Conservation (phyloP, 2,888 invertebrate genomes). For the Sylvicola fuscatus region DNA sequence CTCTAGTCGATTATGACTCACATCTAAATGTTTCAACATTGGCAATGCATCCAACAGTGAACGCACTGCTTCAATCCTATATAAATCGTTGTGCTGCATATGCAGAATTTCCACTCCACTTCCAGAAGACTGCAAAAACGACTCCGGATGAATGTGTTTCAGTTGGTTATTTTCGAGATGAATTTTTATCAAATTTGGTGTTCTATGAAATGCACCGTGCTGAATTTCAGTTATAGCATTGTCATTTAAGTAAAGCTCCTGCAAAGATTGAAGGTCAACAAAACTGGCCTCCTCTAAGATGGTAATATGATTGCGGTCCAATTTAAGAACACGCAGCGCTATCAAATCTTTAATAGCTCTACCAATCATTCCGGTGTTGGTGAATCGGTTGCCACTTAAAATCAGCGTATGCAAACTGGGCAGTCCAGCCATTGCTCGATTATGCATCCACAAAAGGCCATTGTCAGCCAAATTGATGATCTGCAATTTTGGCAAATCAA, state of each 20-base stretch:
- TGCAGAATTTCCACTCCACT: conserved; percentile 59
- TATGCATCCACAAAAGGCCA: conserved; percentile 56
- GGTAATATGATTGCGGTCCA: conserved; percentile 51
- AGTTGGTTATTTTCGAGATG: conserved; percentile 61
- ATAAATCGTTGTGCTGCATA: conserved; percentile 55
- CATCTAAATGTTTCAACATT: conserved; percentile 52
- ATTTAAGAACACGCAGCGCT: conserved; percentile 42
- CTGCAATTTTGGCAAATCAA: conserved; percentile 43
- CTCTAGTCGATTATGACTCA: conserved; percentile 55
- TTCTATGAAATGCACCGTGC: conserved; percentile 61
- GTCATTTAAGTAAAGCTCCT: conserved; percentile 42
- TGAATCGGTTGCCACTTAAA: conserved; percentile 48
- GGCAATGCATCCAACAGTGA: conserved; percentile 59
- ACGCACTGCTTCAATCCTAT: conserved; percentile 50
- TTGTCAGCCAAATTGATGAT: conserved; percentile 57
- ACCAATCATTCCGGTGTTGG: conserved; percentile 65
- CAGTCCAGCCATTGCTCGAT: conserved; percentile 45
- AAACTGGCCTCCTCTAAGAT: conserved; percentile 56
- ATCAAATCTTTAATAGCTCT: conserved; percentile 54
- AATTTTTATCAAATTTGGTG: conserved; percentile 47
- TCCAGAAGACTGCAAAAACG: conserved; percentile 52
- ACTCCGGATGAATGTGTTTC: conserved; percentile 58
- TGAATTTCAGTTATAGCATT: conserved; percentile 56
- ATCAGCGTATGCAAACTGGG: conserved; percentile 50
- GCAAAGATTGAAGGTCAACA: conserved; percentile 51